Conservation (phyloP, 2,113 vertebrate species). For the Gnathonemus echidnorhynchus region DNA sequence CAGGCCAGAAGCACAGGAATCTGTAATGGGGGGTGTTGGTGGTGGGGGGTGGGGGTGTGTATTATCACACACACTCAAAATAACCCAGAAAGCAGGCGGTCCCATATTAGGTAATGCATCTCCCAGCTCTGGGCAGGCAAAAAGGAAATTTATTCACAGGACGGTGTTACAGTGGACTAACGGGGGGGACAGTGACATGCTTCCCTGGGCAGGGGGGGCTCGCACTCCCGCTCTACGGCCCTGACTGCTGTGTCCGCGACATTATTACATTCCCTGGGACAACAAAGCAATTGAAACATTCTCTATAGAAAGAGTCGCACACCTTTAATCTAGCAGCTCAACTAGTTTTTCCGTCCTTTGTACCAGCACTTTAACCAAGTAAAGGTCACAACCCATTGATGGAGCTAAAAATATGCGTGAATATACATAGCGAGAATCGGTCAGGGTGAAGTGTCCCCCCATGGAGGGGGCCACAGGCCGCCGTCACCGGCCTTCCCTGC, state of each 20-base stretch:
- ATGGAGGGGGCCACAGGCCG: neutral
- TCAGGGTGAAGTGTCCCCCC: neutral
- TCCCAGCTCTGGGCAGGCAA: conserved; percentile 66
- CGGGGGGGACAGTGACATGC: conserved; percentile 29
- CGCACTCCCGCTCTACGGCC: neutral
- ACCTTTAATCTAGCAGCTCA: neutral
- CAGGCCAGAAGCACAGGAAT: conserved; percentile 37
- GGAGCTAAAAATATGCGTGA: neutral
- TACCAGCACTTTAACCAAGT: neutral
- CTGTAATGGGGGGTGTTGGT: conserved; percentile 36
- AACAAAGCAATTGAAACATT: neutral
- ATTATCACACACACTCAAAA: conserved; percentile 93
- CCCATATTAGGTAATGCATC: conserved; percentile 93
- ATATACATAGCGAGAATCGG: neutral
- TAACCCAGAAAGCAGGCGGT: conserved; percentile 84
- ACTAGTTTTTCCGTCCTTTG: neutral
- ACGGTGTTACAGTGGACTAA: conserved; percentile 57
- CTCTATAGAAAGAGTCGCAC: neutral
- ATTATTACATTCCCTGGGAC: neutral
- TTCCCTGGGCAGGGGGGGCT: neutral
- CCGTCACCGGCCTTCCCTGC: neutral
- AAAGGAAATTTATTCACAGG: conserved; percentile 79
- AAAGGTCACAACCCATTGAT: neutral
- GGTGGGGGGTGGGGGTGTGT: conserved; percentile 53
- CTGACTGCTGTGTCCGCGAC: neutral